These are phyloP conservation scores for Beroe ovata DNA, from an alignment of 37 sponge, comb jelly and placozoan species.

Conservation along the genomic window DNA sequence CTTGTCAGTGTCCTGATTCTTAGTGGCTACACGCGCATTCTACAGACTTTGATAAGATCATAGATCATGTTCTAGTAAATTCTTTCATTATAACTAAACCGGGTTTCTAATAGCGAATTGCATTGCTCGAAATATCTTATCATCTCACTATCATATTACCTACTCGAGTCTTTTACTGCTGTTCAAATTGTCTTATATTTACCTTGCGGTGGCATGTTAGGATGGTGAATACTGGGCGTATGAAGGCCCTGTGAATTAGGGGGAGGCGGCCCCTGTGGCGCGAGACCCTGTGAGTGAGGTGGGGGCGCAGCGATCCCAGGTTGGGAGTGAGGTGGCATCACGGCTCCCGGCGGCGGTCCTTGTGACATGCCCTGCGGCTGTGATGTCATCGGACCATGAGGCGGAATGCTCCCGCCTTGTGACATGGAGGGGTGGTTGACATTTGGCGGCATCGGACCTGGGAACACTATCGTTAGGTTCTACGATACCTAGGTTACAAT, in stretches of 20 bases:
- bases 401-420: neutral
- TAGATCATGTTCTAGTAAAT: too few species aligned
- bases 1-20: neutral
- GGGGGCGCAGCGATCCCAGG: neutral
- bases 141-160: too few species aligned
- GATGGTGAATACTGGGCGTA: slow-evolving; percentile 36
- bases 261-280: neutral
- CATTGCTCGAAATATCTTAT: too few species aligned
- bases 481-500: too few species aligned
- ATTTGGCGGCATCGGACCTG: slow-evolving; percentile 47
- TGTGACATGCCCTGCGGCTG: neutral
- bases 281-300: neutral
- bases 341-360: neutral
- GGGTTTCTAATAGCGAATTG: too few species aligned
- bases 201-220: neutral
- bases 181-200: too few species aligned
- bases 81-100: too few species aligned
- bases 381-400: neutral
- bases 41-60: too few species aligned
- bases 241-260: slow-evolving; percentile 5
- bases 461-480: too few species aligned
- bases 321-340: neutral
- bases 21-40: too few species aligned
- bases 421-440: slow-evolving; percentile 42
- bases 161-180: too few species aligned